A percentile compares a stretch with the other conserved stretches of the same genome.
Conservation (phyloP, 2,888 invertebrate genomes). For the Parnassius glacialis region DNA sequence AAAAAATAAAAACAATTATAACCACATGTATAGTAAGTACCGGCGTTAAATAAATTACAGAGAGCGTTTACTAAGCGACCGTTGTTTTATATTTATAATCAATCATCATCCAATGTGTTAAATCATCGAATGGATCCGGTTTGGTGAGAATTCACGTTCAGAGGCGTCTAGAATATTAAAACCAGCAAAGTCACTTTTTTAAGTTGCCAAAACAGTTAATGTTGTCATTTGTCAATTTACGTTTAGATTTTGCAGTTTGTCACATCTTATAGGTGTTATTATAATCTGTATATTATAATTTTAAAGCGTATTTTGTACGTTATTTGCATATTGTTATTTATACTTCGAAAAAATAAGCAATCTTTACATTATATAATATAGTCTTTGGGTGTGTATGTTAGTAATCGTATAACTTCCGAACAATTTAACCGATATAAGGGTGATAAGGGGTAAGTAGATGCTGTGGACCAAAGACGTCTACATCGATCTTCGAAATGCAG, state of each 20-base stretch:
- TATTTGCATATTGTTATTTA: too few species aligned
- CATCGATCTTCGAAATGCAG: too few species aligned
- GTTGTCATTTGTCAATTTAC: slow-evolving; percentile 16
- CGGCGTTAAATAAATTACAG: slow-evolving; percentile 11
- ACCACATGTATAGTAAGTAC: neutral
- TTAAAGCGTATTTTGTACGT: too few species aligned
- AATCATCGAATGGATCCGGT: slow-evolving; percentile 17
- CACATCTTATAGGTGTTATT: slow-evolving; percentile 12
- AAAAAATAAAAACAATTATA: neutral
- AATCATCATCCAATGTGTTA: slow-evolving; percentile 16
- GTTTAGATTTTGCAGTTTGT: slow-evolving; percentile 7
- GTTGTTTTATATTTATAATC: slow-evolving; percentile 17
- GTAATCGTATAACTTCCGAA: too few species aligned
- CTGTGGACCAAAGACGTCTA: too few species aligned
- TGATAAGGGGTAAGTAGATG: too few species aligned
- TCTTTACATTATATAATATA: too few species aligned
- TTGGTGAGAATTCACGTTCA: slow-evolving; percentile 6
- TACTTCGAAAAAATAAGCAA: too few species aligned
- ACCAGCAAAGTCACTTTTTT: slow-evolving; percentile 6
- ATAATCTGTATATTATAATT: too few species aligned
- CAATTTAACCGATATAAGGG: too few species aligned
- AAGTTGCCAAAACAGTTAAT: slow-evolving; percentile 18
- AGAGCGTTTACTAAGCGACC: slow-evolving; percentile 9
- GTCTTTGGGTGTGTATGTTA: too few species aligned
- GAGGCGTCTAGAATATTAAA: neutral